Evolutionary conservation across 30 jellyfish, hydroid and myxozoan species (phyloP).

Genomic region (Cassiopea xamachana): DNA sequence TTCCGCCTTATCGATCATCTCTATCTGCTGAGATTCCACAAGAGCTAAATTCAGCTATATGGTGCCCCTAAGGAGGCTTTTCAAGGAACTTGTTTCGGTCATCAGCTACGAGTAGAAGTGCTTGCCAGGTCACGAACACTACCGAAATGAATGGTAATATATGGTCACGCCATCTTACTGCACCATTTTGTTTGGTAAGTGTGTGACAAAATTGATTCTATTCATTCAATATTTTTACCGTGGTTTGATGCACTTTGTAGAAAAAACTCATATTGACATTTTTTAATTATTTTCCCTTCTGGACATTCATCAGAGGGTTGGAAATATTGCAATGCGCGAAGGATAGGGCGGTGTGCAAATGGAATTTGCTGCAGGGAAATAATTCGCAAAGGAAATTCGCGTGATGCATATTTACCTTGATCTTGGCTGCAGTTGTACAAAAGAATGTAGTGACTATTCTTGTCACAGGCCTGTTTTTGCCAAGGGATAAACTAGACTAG

Average conservation of each 20-base stretch:
- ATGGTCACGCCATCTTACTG: slow-evolving; percentile 31
- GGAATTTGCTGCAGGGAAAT: background rate
- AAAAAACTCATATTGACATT: too few species aligned
- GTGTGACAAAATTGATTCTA: background rate
- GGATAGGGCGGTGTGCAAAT: too few species aligned
- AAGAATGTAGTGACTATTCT: background rate
- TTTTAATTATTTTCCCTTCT: too few species aligned
- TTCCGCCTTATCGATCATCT: slow-evolving; percentile 13
- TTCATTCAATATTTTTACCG: background rate
- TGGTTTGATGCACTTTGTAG: too few species aligned
- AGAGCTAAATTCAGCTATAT: background rate
- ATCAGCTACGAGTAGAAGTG: background rate
- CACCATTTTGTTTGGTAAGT: background rate
- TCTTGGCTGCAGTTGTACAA: background rate
- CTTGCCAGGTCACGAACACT: slow-evolving; percentile 50
- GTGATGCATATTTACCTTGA: background rate
- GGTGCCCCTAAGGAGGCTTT: background rate
- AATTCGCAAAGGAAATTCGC: background rate
- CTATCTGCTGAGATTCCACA: background rate
- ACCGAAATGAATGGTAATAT: background rate
- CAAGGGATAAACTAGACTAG: too few species aligned
- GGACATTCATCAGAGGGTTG: too few species aligned
- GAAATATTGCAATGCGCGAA: too few species aligned
- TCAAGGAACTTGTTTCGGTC: background rate
- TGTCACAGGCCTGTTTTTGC: too few species aligned